Evolutionary conservation across 2,797 vertebrate genomes (phyloP).

Genomic region (Anisognathus igniventris): DNA sequence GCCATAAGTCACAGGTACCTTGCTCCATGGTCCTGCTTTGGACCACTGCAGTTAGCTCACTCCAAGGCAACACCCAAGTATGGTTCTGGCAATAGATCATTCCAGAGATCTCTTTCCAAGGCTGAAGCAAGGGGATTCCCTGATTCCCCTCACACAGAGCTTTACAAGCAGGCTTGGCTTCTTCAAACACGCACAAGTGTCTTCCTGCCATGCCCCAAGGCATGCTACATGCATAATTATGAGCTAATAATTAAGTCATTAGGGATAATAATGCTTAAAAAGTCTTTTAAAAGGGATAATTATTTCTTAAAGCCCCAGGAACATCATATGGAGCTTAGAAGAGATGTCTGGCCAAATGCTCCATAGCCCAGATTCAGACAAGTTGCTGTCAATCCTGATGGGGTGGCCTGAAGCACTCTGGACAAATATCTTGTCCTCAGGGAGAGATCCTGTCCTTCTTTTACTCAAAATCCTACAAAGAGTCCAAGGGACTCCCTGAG

Average conservation of each 20-base stretch:
- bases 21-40: background rate
- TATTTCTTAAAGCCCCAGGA: background rate
- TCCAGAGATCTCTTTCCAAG: background rate
- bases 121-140: background rate
- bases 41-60: background rate
- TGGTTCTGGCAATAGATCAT: background rate
- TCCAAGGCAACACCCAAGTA: background rate
- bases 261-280: background rate
- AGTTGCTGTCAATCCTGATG: background rate
- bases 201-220: background rate
- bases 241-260: conserved; percentile 2
- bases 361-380: background rate
- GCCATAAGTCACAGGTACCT: fast-evolving
- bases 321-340: background rate
- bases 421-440: background rate
- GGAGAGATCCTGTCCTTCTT: background rate
- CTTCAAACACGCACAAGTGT: background rate
- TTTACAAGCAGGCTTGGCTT: background rate
- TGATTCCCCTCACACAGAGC: background rate
- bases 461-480: background rate
- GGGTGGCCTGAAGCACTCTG: background rate
- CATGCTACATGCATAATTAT: background rate
- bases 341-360: background rate
- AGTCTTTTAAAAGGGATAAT: background rate
- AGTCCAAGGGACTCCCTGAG: background rate